Conservation (phyloP, 2,797 vertebrate genomes). For the Poeciliopsis turneri region DNA sequence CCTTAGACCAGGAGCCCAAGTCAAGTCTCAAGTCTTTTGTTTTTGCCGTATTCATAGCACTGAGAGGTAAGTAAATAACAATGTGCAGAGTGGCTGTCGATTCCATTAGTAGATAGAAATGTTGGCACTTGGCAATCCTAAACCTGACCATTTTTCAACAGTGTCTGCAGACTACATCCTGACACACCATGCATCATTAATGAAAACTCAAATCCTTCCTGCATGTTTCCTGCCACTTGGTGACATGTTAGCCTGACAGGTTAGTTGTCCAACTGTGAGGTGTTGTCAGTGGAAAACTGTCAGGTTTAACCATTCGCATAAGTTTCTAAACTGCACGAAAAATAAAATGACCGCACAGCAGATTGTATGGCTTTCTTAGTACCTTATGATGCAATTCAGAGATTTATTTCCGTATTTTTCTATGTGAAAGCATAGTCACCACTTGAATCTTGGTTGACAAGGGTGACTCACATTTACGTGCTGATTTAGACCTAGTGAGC, state of each 20-base stretch:
- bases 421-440: not conserved
- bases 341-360: not conserved
- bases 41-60: not conserved
- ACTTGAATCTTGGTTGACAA: not conserved
- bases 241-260: not conserved
- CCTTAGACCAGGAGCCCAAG: not conserved
- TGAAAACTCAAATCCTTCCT: not conserved
- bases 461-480: not conserved
- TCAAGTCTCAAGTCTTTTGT: not conserved
- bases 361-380: not conserved
- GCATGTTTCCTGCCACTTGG: not conserved
- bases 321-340: not conserved
- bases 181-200: not conserved
- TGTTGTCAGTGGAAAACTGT: constrained; percentile 5
- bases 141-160: not conserved
- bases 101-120: not conserved
- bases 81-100: not conserved
- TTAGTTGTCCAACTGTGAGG: not conserved
- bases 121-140: not conserved
- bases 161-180: not conserved
- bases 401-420: not conserved
- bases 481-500: not conserved
- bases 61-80: not conserved
- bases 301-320: not conserved
- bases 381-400: constrained; percentile 1